Base-by-base conservation (phyloP, 1,140 invertebrate species). In the Pseudachorutes palmiensis region DNA sequence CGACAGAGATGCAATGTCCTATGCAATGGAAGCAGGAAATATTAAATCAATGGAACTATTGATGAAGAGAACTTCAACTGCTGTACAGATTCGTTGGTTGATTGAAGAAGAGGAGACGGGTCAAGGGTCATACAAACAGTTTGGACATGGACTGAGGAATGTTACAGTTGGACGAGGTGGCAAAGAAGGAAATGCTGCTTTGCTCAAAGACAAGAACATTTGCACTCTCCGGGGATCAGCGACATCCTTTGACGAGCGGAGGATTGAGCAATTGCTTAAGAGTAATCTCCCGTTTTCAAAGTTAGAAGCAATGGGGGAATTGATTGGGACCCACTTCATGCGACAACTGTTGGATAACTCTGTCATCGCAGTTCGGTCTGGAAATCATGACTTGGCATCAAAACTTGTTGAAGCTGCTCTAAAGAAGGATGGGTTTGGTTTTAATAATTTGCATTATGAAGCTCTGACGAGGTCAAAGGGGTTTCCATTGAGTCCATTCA, bases 101-200 rank as follows among this genome's bases (percentile, higher is more conserved):
- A n/a, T 68, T 14, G 5, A 51, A 36, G 31, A 63, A 16, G 63
- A 75, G 58, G 48, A 41, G 26, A 69, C 72, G 45, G 67, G 74
- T 41, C 64, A 32, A 60, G 67, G 66, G 12, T 68, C 65, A 58
- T 76, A 62, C 62, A 77, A 74, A 2, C 79, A 76, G 75, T 74
- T 82, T 33, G 81, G 76, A 9, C 74, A 74, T 41, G 72, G 71
- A 55, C 74, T 81, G 0, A 64, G 78, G 29, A 51, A 69, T 30
- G 72, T 82, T 31, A 76, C 75, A 31, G 72, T 19, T 9, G 59
- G 33, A 32, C 9, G 29, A 9, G 30, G 29, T 9, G 30, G 33
- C 26, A 36, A 32, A 30, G 33, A 30, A 32, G 59, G 59, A 61
- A 82, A 82, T 69, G 77, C 79, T 70, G 81, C 81, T 12, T 77